phyloP scores from a whole-genome alignment of 2,888 invertebrate genomes.

The Sminthurides aquaticus region DNA sequence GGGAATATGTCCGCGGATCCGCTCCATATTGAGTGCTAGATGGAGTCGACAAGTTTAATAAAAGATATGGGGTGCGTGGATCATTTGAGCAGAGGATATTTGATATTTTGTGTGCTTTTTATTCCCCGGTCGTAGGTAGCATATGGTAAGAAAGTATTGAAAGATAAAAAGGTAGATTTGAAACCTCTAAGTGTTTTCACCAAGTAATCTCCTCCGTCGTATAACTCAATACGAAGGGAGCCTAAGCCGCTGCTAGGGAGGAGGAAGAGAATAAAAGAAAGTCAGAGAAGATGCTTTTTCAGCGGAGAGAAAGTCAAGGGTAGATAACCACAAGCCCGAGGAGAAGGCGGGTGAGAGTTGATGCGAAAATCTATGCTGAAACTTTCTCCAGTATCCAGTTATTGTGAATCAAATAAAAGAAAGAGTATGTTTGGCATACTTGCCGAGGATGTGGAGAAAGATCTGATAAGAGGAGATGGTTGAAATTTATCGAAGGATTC shows the following conservation, averaged over 20 bases:
- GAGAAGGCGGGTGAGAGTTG: neutral
- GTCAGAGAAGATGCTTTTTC: neutral
- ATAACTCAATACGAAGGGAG: neutral
- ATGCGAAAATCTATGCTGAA: neutral
- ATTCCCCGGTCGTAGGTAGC: neutral
- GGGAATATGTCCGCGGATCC: too few relatives aligned
- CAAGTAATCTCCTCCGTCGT: neutral
- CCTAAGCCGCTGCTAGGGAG: too few relatives aligned
- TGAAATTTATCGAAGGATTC: neutral
- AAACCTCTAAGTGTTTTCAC: neutral
- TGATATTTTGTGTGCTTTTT: neutral
- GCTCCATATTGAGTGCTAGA: neutral
- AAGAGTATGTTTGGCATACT: neutral
- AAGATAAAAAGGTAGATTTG: neutral
- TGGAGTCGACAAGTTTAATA: slow-evolving; percentile 26
- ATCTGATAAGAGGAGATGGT: neutral
- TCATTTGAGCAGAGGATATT: neutral
- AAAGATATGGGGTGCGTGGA: slow-evolving; percentile 14
- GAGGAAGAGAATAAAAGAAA: too few relatives aligned
- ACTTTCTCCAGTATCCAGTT: neutral
- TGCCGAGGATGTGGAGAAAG: neutral
- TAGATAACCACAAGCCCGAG: too few relatives aligned
- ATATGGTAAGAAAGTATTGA: neutral
- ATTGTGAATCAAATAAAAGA: neutral
- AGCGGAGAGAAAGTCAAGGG: neutral